Conservation (phyloP, 2,888 invertebrate genomes). For the Plagiodera versicolora region DNA sequence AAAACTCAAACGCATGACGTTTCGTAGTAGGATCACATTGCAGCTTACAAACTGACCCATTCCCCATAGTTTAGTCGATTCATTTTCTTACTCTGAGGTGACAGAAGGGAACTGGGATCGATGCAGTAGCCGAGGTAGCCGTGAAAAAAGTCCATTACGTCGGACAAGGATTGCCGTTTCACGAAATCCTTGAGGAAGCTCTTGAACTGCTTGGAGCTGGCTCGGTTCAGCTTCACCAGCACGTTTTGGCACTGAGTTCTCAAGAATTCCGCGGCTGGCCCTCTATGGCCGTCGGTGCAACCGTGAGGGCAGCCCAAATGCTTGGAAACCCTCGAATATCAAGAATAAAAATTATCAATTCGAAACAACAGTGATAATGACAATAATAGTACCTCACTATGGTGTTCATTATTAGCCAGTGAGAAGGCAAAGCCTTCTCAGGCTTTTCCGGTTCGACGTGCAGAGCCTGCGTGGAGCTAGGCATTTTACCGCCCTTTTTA, state of each 20-base stretch:
- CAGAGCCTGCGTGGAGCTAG: constrained; percentile 37
- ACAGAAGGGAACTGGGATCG: constrained; percentile 82
- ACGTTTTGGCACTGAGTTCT: constrained; percentile 84
- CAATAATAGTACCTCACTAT: constrained; percentile 65
- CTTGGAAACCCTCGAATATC: constrained; percentile 70
- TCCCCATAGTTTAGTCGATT: no score
- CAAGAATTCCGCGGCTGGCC: constrained; percentile 88
- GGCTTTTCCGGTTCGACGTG: constrained; percentile 55
- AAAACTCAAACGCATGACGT: no score
- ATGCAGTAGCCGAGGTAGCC: constrained; percentile 94
- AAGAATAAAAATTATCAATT: no score
- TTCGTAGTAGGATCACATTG: no score
- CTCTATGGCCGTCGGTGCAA: constrained; percentile 81
- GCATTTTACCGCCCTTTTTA: constrained; percentile 38
- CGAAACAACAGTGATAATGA: no score
- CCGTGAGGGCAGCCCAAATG: constrained; percentile 95
- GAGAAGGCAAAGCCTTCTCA: constrained; percentile 62
- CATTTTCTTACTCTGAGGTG: constrained; percentile 79
- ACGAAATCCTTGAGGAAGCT: constrained; percentile 74
- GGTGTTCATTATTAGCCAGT: constrained; percentile 74
- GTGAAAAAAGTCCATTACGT: constrained; percentile 92
- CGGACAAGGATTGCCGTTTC: constrained; percentile 73
- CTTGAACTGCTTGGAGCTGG: constrained; percentile 66
- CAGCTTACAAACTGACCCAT: no score
- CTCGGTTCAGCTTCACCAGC: constrained; percentile 73